Evolutionary conservation across 2,797 vertebrate species (phyloP), one percentile per base, ranked within the genome.

Genomic region (Gymnopithys bicolor): DNA sequence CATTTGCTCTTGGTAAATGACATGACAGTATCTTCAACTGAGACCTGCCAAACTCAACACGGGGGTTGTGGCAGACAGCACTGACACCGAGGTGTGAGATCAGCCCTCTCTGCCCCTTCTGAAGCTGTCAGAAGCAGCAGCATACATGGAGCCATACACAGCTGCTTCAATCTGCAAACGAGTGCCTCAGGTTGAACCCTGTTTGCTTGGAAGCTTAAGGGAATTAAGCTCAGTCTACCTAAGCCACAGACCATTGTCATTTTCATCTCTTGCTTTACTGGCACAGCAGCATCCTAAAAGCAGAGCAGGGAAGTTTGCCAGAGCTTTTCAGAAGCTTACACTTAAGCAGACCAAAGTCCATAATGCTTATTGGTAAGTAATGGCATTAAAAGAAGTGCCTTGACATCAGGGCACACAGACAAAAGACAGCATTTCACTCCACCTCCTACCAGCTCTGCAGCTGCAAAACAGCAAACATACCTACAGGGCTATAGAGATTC

Each of bases 401-500:
- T 58, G 33, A 64, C 78, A 92, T 58, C 24, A 56, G 32, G 70
- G 13, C 1, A 2, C 25, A 13, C 19, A 49, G 43, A 60, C 25
- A 25, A n/a, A 89, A 80, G 19, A 46, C 53, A 77, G 49, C 45
- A 70, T 76, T 76, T 87, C 33, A 33, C 37, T 66, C 59, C 2
- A 8, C 41, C 49, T 84, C 39, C 19, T 51, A 73, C 13, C 30
- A 87, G 30, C 33, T 84, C 66, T 78, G n/a, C 45, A 62, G 16
- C 71, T 67, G 52, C 49, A 59, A 15, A 85, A 27, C 33, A 82
- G 64, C 45, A 53, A 59, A 63, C 25, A 41, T 6, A 62, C 14
- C 62, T 30, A 68, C 30, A 48, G 43, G 35, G 33, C 39, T 0
- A 0, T 0, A 30, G 53, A 53, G 33, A 66, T 51, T 60, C 46